Percentiles rank a stretch among this genome's conserved stretches.
These are phyloP conservation scores for Drosophila neoperkinsi DNA, from an alignment of 2,888 invertebrate species.

Conservation along the genomic window DNA sequence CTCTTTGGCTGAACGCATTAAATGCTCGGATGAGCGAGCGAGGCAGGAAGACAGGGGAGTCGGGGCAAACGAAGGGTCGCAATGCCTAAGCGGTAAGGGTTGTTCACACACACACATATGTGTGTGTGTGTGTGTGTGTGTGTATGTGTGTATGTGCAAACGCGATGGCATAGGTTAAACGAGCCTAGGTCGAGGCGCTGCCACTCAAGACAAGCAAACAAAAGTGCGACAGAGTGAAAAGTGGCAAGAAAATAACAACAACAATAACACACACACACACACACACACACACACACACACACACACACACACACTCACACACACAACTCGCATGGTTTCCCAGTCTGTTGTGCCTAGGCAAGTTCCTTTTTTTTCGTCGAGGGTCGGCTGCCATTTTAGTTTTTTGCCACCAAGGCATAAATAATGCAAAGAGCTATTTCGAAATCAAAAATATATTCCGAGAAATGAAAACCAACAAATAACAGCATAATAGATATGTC, in stretches of 20 bases:
- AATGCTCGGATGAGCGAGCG: slow-evolving; percentile 49
- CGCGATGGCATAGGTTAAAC: slow-evolving; percentile 45
- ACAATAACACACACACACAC: not conserved
- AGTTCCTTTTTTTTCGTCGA: not conserved
- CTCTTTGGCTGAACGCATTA: slow-evolving; percentile 57
- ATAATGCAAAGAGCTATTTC: slow-evolving; percentile 24
- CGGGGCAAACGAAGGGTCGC: slow-evolving; percentile 26
- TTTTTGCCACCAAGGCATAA: slow-evolving; percentile 33
- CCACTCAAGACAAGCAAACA: slow-evolving; percentile 14
- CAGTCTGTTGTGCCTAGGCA: slow-evolving; percentile 10
- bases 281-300: slow-evolving; percentile 1
- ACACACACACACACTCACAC: not conserved
- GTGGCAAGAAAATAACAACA: slow-evolving; percentile 4
- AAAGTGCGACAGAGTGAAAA: slow-evolving; percentile 24
- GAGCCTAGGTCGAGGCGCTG: slow-evolving; percentile 44
- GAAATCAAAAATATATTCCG: slow-evolving; percentile 9
- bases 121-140: not conserved
- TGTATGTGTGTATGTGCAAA: slow-evolving; percentile 26
- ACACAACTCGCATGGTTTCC: slow-evolving; percentile 1
- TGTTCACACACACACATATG: slow-evolving; percentile 36
- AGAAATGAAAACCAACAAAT: not conserved
- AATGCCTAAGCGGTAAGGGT: slow-evolving; percentile 55
- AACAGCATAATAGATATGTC: not conserved
- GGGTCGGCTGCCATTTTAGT: slow-evolving; percentile 52
- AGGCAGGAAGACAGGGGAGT: slow-evolving; percentile 10